These are phyloP conservation scores for Isotomurus palustris DNA, from an alignment of 2,888 invertebrate genomes.

Conservation along the genomic window DNA sequence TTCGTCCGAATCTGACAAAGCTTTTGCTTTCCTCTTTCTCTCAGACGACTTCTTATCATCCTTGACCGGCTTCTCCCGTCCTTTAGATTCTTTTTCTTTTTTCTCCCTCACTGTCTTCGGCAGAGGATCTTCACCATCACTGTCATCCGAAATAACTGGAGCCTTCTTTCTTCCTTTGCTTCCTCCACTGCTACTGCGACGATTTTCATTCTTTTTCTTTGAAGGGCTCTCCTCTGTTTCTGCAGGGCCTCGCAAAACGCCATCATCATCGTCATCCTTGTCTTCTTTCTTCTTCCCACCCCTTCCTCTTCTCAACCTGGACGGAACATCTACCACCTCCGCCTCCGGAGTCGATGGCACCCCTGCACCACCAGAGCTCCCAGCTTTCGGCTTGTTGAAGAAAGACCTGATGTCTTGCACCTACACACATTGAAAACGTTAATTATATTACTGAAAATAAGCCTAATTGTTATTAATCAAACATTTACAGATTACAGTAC, in stretches of 20 bases:
- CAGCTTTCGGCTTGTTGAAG: slow-evolving; percentile 17
- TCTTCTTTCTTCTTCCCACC: slow-evolving; percentile 15
- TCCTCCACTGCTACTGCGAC: too few relatives aligned
- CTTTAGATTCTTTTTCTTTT: neutral
- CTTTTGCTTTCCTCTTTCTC: slow-evolving; percentile 24
- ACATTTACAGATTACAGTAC: too few relatives aligned
- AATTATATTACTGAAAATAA: neutral
- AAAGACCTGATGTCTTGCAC: slow-evolving; percentile 28
- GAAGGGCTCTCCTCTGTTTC: slow-evolving; percentile 15
- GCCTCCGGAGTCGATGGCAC: neutral
- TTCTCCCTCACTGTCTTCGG: neutral
- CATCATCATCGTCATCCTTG: slow-evolving; percentile 9
- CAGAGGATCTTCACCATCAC: slow-evolving; percentile 8
- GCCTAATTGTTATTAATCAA: too few relatives aligned
- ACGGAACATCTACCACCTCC: slow-evolving; percentile 22
- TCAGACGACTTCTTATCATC: slow-evolving; percentile 4
- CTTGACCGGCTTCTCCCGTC: neutral
- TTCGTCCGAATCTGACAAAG: slow-evolving; percentile 27
- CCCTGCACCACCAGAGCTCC: neutral
- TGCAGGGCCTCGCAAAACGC: slow-evolving; percentile 8
- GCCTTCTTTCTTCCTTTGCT: too few relatives aligned
- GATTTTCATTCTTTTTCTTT: slow-evolving; percentile 12
- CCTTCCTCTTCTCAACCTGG: slow-evolving; percentile 13
- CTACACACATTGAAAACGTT: neutral
- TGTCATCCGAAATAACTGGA: slow-evolving; percentile 2